Conservation (phyloP, 2,888 invertebrate genomes). For the Onchidella celtica region DNA sequence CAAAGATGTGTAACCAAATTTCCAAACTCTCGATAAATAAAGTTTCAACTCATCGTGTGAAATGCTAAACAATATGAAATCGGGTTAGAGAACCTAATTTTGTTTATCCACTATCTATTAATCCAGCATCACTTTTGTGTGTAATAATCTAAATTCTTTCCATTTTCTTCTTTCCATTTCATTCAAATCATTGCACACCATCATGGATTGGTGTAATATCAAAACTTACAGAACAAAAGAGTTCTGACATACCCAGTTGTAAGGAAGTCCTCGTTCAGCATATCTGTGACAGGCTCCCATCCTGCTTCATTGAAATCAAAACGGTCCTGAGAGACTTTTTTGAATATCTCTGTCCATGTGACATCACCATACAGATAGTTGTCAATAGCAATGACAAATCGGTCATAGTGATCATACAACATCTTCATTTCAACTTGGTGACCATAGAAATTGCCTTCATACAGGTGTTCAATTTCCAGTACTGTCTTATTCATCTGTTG, state of each 20-base stretch:
- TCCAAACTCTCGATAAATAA: too few relatives aligned
- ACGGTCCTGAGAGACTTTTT: constrained; percentile 7
- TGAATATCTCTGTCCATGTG: constrained; percentile 45
- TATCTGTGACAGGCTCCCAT: constrained; percentile 55
- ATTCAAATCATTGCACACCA: too few relatives aligned
- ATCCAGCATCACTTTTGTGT: too few relatives aligned
- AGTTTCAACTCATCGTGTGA: too few relatives aligned
- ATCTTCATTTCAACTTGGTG: constrained; percentile 9
- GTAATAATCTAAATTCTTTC: too few relatives aligned
- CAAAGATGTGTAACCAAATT: too few relatives aligned
- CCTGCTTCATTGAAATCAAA: constrained; percentile 36
- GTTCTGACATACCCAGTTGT: constrained; percentile 51
- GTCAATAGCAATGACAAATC: constrained; percentile 20
- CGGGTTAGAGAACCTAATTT: too few relatives aligned
- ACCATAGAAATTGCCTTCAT: constrained; percentile 24
- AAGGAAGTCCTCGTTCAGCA: constrained; percentile 52
- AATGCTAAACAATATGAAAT: too few relatives aligned
- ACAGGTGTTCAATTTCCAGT: constrained; percentile 12
- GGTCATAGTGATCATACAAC: constrained; percentile 17
- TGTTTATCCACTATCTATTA: too few relatives aligned
- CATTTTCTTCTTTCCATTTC: too few relatives aligned
- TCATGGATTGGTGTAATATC: too few relatives aligned
- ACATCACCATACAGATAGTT: constrained; percentile 23
- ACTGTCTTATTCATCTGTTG: constrained; percentile 49
- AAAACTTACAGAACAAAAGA: too few relatives aligned